These are phyloP conservation scores for Oryzias javanicus DNA, from an alignment of 2,113 vertebrate species.

Conservation along the genomic window DNA sequence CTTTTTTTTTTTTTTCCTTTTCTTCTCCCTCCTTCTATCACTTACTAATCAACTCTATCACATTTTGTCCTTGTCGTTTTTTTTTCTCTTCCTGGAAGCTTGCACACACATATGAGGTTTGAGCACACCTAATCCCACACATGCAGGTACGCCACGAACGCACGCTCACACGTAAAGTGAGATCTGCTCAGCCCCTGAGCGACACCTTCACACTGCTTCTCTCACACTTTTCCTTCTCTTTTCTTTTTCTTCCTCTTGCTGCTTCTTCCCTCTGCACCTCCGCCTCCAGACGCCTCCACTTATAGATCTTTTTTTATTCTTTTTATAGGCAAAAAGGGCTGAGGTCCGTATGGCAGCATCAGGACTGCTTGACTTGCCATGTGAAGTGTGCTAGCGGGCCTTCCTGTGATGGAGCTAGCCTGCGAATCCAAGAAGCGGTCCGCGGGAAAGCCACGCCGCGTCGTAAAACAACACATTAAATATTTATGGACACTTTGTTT, in stretches of 20 bases:
- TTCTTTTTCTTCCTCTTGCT: constrained; percentile 56
- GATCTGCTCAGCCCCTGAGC: constrained; percentile 49
- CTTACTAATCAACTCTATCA: constrained; percentile 67
- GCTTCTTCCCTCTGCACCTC: constrained; percentile 62
- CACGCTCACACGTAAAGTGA: constrained; percentile 40
- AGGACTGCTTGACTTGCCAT: constrained; percentile 69
- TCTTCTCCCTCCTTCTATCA: constrained; percentile 41
- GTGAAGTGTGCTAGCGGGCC: constrained; percentile 43
- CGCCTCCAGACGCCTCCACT: constrained; percentile 60
- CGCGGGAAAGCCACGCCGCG: constrained; percentile 15
- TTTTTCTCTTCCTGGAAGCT: constrained; percentile 24
- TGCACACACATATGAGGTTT: constrained; percentile 26
- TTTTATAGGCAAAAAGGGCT: constrained; percentile 63
- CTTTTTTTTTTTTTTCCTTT: constrained; percentile 25
- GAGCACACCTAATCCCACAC: constrained; percentile 44
- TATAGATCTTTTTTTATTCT: constrained; percentile 70
- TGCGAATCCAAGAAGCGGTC: constrained; percentile 31
- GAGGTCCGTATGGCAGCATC: constrained; percentile 67
- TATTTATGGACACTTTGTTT: constrained; percentile 12
- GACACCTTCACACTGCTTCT: constrained; percentile 68
- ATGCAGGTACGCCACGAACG: constrained; percentile 46
- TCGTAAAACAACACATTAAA: constrained; percentile 22
- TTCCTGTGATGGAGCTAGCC: constrained; percentile 24
- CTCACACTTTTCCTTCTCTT: constrained; percentile 63
- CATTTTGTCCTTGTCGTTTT: constrained; percentile 64